These are phyloP conservation scores for Drosophila repleta DNA, from an alignment of 1,140 invertebrate species.

Conservation along the genomic window DNA sequence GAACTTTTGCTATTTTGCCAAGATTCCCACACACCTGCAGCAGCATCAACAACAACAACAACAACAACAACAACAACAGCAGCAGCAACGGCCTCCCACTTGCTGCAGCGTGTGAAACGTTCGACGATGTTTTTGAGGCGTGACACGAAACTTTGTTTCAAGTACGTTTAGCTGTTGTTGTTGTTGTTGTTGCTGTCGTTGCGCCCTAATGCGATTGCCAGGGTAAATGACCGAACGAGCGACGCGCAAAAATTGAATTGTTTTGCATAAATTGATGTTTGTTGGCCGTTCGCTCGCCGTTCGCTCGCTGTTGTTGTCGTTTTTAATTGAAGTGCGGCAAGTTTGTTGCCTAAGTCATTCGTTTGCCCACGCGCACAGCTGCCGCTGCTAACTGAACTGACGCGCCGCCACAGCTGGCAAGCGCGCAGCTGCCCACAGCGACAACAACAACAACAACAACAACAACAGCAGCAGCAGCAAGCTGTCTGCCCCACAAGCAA, in stretches of 20 bases:
- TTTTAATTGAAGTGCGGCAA: conserved; percentile 57
- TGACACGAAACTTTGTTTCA: conserved; percentile 63
- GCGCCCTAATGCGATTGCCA: conserved; percentile 51
- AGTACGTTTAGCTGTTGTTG: conserved; percentile 29
- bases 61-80: conserved; percentile 7
- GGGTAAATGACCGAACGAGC: conserved; percentile 69
- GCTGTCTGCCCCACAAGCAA: conserved; percentile 21
- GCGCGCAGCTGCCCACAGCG: conserved; percentile 35
- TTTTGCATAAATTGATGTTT: conserved; percentile 75
- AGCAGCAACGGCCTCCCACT: conserved; percentile 52
- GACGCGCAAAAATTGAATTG: conserved; percentile 71
- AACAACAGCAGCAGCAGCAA: conserved; percentile 1
- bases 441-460: conserved; percentile 3
- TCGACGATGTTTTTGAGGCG: conserved; percentile 64
- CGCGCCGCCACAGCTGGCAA: conserved; percentile 22
- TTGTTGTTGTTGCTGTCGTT: conserved; percentile 14
- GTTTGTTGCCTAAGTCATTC: conserved; percentile 52
- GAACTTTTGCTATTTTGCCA: conserved; percentile 77
- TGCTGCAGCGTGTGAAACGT: conserved; percentile 65
- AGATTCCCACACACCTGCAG: conserved; percentile 76
- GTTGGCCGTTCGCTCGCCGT: neutral
- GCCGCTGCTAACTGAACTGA: conserved; percentile 30
- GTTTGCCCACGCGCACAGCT: conserved; percentile 56
- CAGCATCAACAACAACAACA: conserved; percentile 12
- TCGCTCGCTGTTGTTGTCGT: conserved; percentile 7